Evolutionary conservation across 2,113 vertebrate genomes (phyloP).

Genomic region (Gobio gobio): DNA sequence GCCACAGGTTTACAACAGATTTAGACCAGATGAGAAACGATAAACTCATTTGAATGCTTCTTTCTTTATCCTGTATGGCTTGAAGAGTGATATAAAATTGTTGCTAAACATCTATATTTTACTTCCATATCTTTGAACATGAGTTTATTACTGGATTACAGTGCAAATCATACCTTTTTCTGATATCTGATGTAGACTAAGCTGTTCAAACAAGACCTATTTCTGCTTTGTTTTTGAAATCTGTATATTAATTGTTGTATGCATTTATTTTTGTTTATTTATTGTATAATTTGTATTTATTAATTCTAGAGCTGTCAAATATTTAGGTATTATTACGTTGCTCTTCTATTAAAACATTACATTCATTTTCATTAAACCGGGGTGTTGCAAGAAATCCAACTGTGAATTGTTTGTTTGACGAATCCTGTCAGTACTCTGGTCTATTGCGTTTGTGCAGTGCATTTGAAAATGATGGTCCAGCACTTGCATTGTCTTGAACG

Average conservation of each 20-base stretch:
- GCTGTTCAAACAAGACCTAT: not conserved
- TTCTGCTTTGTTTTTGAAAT: not conserved
- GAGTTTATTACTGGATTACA: not conserved
- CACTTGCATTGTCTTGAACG: constrained; percentile 72
- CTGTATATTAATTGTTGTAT: too few relatives aligned
- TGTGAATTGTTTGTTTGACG: constrained; percentile 10
- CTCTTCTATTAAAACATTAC: constrained; percentile 7
- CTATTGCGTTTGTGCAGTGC: constrained; percentile 55
- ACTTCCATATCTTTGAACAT: not conserved
- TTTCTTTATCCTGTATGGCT: constrained; percentile 9
- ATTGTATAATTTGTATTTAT: too few relatives aligned
- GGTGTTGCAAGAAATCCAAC: not conserved
- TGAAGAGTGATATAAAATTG: not conserved
- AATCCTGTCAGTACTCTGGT: constrained; percentile 25
- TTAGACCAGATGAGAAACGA: constrained; percentile 24
- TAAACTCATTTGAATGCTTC: constrained; percentile 4
- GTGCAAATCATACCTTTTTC: not conserved
- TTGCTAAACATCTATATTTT: not conserved
- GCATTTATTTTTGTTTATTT: too few relatives aligned
- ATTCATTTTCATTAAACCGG: not conserved
- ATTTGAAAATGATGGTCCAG: constrained; percentile 74
- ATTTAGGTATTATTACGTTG: not conserved
- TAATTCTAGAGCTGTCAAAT: too few relatives aligned
- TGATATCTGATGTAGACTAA: not conserved
- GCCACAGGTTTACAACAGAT: constrained; percentile 47